A percentile compares a stretch with the other conserved stretches of the same genome.
phyloP scores from a whole-genome alignment of 2,888 invertebrate species.

The Cephus spinipes region DNA sequence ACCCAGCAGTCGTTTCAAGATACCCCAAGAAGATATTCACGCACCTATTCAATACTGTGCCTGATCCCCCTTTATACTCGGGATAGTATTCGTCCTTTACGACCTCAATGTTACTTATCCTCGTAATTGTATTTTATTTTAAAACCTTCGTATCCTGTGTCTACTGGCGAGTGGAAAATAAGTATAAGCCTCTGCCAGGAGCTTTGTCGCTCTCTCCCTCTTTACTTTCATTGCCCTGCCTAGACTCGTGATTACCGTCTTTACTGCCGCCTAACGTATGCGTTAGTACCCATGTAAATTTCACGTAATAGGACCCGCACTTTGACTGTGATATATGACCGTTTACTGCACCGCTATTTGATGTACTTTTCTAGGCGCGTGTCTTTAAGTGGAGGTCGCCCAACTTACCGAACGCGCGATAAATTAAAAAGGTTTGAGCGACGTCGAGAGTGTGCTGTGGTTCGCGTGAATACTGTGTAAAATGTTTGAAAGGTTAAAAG shows the following conservation, averaged over 20 bases:
- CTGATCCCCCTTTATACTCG: background rate
- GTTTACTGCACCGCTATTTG: background rate
- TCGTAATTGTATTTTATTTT: background rate
- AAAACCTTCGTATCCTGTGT: background rate
- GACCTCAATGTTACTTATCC: background rate
- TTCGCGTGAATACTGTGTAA: background rate
- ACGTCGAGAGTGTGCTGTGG: background rate
- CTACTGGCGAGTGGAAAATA: background rate
- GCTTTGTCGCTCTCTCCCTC: background rate
- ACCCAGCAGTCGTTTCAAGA: background rate
- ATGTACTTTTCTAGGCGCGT: background rate
- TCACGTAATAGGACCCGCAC: background rate
- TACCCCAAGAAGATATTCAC: background rate
- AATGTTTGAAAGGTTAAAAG: background rate
- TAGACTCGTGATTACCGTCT: background rate
- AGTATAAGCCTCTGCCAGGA: background rate
- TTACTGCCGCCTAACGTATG: background rate
- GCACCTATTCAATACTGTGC: background rate
- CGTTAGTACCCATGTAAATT: background rate
- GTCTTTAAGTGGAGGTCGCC: background rate
- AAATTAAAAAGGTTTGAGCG: background rate
- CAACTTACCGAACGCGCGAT: background rate
- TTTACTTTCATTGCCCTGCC: background rate
- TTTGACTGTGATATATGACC: background rate
- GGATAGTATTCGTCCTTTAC: background rate